Base-by-base conservation (phyloP, 2,113 vertebrate genomes). In the Carlito syrichta region DNA sequence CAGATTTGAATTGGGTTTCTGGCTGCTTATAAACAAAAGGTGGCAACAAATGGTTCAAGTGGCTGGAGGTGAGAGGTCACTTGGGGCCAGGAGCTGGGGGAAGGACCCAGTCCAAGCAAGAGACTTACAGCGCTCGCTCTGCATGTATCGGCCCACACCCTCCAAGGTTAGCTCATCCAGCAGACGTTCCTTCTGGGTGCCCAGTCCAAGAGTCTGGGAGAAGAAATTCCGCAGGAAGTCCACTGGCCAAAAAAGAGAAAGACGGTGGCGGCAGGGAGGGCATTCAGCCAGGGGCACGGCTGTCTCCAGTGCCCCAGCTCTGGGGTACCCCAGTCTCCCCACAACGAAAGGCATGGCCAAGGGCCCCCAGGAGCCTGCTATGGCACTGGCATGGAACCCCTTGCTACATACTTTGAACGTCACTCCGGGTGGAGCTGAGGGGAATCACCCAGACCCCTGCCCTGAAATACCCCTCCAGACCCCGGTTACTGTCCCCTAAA, bases 141-240 rank as follows among this genome's bases (percentile, higher is more conserved):
- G 98, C 84, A 99, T 99, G 98, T 99, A 99, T 32, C 84, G 98
- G 14, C 99, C 98, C 50, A 99, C 99, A 10, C 99, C 99, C 0
- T 99, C 98, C 87, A 99, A 97, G n/a, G 98, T 99, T 32, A 99
- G 97, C 60, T 99, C 99, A 6, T 99, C 99, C 94, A 99, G 97
- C 89, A 99, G 98, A 82, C 99, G 99, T 62, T 99, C 99, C 81
- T 98, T 97, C 76, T 98, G 94, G 45, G 98, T 95, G 48, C 99
- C 99, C 35, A 99, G 98, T 35, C 99, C 99, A 94, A 99, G 98
- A 0, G 99, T 99, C 71, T 98, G 99, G 76, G 99, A 99, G 98
- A 99, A 99, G 9, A 99, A 98, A 89, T 98, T 99, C 52, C 99
- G 99, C 91, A 99, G 98, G 91, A 99, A 99, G 66, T 99, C 99